Evolutionary conservation across 2,797 vertebrate species (phyloP).

Genomic region (Heterohyrax brucei): DNA sequence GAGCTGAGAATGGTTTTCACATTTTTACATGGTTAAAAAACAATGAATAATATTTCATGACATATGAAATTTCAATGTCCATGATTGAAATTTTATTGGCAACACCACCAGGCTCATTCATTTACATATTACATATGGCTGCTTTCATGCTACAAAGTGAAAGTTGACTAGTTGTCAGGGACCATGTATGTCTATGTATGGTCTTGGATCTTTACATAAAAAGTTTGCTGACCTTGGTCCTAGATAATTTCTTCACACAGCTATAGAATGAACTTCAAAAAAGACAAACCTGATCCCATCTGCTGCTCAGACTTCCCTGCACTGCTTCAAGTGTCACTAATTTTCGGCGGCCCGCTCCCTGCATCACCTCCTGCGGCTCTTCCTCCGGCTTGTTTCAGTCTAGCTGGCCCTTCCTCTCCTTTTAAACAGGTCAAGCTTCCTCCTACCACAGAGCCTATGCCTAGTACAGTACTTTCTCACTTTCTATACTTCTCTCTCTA

Average conservation of each 20-base stretch:
- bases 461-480: not conserved
- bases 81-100: not conserved
- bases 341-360: not conserved
- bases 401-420: not conserved
- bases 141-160: not conserved
- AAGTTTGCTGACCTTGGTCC: not conserved
- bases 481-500: not conserved
- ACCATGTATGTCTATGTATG: not conserved
- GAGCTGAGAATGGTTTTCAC: constrained; percentile 6
- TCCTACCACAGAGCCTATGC: not conserved
- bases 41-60: not conserved
- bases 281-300: not conserved
- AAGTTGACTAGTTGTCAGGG: not conserved
- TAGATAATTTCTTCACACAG: not conserved
- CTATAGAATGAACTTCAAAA: not conserved
- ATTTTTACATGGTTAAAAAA: not conserved
- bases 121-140: not conserved
- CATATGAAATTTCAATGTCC: not conserved
- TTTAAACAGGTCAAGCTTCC: not conserved
- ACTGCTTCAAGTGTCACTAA: not conserved
- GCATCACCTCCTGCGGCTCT: not conserved
- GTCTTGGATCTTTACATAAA: not conserved
- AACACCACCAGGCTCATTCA: not conserved
- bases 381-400: not conserved
- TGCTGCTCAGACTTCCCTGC: not conserved